Evolutionary conservation across 2,797 vertebrate genomes (phyloP), one percentile per base, ranked within the genome.

Genomic region (Myiothlypis coronata): DNA sequence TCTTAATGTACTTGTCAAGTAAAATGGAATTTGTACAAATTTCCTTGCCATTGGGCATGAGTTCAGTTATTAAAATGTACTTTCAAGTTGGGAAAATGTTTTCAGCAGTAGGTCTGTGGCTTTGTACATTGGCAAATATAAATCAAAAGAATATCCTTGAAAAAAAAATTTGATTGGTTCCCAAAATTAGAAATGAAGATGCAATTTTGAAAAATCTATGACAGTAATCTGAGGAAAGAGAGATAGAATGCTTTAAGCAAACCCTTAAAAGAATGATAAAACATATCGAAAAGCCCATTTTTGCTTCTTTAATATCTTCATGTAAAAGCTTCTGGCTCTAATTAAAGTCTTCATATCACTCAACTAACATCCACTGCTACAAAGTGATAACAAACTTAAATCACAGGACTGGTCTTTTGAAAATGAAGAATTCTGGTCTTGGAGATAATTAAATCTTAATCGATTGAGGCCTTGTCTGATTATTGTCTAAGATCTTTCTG

Each of bases 1-100:
- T 57, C 35, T 92, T 71, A 17, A 41, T 92, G 41, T 34, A 63
- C 43, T 94, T 79, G 35, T 61, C 59, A 67, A 87, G 26, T 37
- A 77, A 94, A 96, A 96, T 20, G 49, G 52, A 92, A 91, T 93
- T 92, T 84, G 34, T 63, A 70, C 39, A 67, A 91, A 77, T 8
- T 82, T 84, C 24, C 16, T 90, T 83, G 86, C 67, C 64, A 26
- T 8, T 52, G 76, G 76, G 50, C 80, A 83, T 53, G 50, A 79
- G 28, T 56, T 92, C 35, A 61, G 60, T 93, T 87, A 85, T 37
- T 95, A 93, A 82, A 93, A 87, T 41, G 14, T 47, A 47, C 39
- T 94, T 93, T 84, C 32, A 69, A 16, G 44, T 30, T 53, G 52
- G 63, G 49, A 63, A 93, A 71, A 87, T 26, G 12, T 61, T 83